Base-by-base conservation (phyloP, 2,113 vertebrate genomes). In the Oreocharis arfaki region DNA sequence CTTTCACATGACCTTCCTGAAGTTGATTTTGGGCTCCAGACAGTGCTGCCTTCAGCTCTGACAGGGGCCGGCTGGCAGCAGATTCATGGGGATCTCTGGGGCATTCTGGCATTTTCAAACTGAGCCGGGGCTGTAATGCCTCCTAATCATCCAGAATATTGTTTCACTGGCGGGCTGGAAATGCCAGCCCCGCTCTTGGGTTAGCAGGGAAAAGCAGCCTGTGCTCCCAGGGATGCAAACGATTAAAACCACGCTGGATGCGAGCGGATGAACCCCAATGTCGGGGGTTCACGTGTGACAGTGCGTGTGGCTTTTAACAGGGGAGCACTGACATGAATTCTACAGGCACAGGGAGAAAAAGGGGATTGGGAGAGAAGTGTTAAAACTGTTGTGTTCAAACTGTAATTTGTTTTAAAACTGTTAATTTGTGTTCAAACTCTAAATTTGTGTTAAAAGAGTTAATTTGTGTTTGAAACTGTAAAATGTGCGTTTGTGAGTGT, bases 31-130 rank as follows among this genome's bases (percentile, higher is more conserved):
- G 95, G 96, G 97, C 97, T 97, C 98, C 97, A 98, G 98, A 98
- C 98, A 97, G 97, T 81, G 95, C 91, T 92, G 97, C 95, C 96
- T 96, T 96, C 95, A 98, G 98, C 98, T 96, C 97, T 98, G 97
- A 96, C 93, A 96, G 96, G 92, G 96, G 95, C 97, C 97, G 98
- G 97, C 98, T 98, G 98, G 97, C 97, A 97, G 95, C 98, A 98
- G 98, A 98, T 96, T 98, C 98, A 97, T 97, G 97, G 92, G 90
- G 97, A 98, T 98, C 98, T 98, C 98, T 98, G 98, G 99, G 99
- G 98, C 98, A 98, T 99, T 99, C 97, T 98, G 98, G 98, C 98
- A 99, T 99, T 98, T 98, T 97, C 97, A 80, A 96, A 94, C 96
- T 90, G 95, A 97, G 95, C 33, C 13, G 81, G 79, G 96, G 93